Conservation (phyloP, 30 jellyfish, hydroid and myxozoan species). For the Aurelia sp. region DNA sequence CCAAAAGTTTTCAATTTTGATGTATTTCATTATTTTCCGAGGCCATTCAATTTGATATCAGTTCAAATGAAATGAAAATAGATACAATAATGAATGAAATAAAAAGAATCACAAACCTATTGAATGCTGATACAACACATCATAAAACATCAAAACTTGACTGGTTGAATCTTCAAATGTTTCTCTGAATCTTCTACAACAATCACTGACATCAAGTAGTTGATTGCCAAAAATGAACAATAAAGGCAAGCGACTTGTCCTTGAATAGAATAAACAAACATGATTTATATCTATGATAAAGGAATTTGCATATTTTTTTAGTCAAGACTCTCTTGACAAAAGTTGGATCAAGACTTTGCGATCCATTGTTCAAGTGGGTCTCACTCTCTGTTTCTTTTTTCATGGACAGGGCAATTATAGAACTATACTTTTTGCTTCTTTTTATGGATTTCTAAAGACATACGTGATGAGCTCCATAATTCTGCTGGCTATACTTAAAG, state of each 20-base stretch:
- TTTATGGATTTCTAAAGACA: too few relatives aligned
- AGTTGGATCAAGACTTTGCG: too few relatives aligned
- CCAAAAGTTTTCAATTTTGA: too few relatives aligned
- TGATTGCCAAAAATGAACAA: conserved; percentile 76
- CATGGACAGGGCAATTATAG: too few relatives aligned
- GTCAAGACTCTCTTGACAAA: too few relatives aligned
- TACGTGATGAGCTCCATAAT: too few relatives aligned
- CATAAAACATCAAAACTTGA: conserved; percentile 70
- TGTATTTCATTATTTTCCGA: not conserved
- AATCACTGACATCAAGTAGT: conserved; percentile 45
- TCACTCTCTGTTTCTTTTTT: too few relatives aligned
- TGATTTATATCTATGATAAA: not conserved
- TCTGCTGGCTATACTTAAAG: too few relatives aligned
- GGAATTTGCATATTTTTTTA: not conserved
- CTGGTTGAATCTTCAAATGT: conserved; percentile 24
- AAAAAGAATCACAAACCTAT: conserved; percentile 17
- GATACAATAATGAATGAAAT: too few relatives aligned
- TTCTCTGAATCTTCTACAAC: conserved; percentile 21
- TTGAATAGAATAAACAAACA: not conserved
- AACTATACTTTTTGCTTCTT: too few relatives aligned
- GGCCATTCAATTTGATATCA: not conserved
- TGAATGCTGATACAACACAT: conserved; percentile 70
- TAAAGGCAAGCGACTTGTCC: conserved; percentile 82
- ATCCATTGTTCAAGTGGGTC: too few relatives aligned
- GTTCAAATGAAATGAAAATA: too few relatives aligned